These are phyloP conservation scores for Lycia hirtaria DNA, from an alignment of 2,888 invertebrate species.

Conservation along the genomic window DNA sequence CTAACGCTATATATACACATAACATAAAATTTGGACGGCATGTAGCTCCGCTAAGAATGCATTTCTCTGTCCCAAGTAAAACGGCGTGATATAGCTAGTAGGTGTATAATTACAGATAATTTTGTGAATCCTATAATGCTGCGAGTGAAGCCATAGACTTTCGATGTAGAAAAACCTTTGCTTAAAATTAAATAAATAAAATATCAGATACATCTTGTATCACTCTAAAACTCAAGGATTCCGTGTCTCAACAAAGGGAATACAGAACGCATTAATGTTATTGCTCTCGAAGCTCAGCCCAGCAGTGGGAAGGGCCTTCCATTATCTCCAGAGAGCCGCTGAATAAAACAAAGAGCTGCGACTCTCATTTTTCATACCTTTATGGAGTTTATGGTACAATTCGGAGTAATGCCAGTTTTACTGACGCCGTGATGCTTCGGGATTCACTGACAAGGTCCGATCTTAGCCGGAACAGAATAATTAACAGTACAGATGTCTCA, in stretches of 20 bases:
- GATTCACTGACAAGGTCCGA: too few species aligned
- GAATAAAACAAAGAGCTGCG: conserved; percentile 40
- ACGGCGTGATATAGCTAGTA: too few species aligned
- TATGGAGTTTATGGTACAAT: conserved; percentile 20
- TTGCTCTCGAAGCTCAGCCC: conserved; percentile 25
- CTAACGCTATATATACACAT: too few species aligned
- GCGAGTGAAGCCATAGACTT: not conserved
- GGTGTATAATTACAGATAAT: too few species aligned
- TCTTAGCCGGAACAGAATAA: too few species aligned
- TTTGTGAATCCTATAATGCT: too few species aligned
- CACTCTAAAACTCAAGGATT: conserved; percentile 9
- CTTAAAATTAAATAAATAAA: not conserved
- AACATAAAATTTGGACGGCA: too few species aligned
- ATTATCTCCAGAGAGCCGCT: conserved; percentile 32
- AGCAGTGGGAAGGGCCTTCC: conserved; percentile 31
- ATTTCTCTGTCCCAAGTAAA: too few species aligned
- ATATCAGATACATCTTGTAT: not conserved
- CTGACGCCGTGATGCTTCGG: too few species aligned
- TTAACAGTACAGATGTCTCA: too few species aligned
- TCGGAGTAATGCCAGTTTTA: conserved; percentile 19
- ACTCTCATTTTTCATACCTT: conserved; percentile 30
- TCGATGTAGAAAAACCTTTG: not conserved
- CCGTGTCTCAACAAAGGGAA: conserved; percentile 21
- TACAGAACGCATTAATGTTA: conserved; percentile 21
- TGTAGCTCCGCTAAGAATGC: too few species aligned